These are phyloP conservation scores for Crenichthys baileyi DNA, from an alignment of 2,797 vertebrate species.

Conservation along the genomic window DNA sequence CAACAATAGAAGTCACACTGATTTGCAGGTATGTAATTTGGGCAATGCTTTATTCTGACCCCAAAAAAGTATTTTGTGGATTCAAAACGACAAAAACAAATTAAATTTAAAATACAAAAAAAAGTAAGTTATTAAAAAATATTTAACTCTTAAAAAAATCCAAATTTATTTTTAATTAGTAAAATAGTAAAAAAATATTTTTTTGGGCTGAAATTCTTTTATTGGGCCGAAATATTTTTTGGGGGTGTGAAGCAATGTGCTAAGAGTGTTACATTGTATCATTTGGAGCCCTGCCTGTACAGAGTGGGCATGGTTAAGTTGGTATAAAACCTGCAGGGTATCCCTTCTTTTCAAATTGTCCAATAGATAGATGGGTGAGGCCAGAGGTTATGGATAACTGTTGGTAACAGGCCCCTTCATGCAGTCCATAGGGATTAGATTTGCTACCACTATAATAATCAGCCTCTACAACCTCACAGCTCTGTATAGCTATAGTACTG, in stretches of 20 bases:
- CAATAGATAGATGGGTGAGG: neutral
- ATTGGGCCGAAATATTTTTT: too few relatives aligned
- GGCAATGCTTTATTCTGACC: too few relatives aligned
- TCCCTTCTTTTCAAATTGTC: neutral
- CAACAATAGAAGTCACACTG: too few relatives aligned
- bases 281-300: neutral
- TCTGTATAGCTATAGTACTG: neutral
- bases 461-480: neutral
- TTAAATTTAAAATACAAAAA: too few relatives aligned
- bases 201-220: too few relatives aligned
- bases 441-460: neutral
- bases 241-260: neutral
- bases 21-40: too few relatives aligned
- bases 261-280: neutral
- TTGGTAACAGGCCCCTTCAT: neutral
- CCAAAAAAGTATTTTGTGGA: too few relatives aligned
- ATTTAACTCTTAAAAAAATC: too few relatives aligned
- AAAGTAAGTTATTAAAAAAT: too few relatives aligned
- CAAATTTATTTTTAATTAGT: too few relatives aligned
- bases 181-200: too few relatives aligned
- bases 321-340: neutral
- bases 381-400: neutral
- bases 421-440: neutral
- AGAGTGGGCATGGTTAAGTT: neutral
- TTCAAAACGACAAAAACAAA: too few relatives aligned